Conservation (phyloP, 2,113 vertebrate species). For the Globicephala melas region DNA sequence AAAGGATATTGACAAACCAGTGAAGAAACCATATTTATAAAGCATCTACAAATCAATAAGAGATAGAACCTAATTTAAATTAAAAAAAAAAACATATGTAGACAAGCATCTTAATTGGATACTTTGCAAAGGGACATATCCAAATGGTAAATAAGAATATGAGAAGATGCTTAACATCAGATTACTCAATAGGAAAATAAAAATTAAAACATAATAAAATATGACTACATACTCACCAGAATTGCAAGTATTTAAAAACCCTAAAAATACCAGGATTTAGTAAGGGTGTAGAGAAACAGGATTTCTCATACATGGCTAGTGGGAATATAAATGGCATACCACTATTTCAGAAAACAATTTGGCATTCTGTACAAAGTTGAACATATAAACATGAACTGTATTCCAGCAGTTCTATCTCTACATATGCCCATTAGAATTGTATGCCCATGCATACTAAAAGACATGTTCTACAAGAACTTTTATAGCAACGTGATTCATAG, state of each 20-base stretch:
- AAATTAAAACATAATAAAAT: neutral
- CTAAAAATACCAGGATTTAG: neutral
- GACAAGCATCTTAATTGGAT: neutral
- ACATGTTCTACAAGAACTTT: neutral
- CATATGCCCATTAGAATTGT: neutral
- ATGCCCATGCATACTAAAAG: neutral
- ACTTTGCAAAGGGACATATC: neutral
- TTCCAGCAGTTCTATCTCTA: neutral
- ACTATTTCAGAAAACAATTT: neutral
- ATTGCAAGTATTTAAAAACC: neutral
- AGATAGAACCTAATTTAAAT: neutral
- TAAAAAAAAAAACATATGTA: neutral
- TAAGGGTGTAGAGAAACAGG: neutral
- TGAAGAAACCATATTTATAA: neutral
- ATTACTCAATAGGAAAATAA: neutral
- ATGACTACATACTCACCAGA: neutral
- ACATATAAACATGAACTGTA: neutral
- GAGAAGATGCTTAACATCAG: neutral
- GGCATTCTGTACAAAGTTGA: neutral
- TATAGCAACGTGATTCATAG: neutral
- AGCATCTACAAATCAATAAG: neutral
- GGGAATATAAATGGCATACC: neutral
- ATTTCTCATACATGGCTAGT: neutral
- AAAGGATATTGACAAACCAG: neutral
- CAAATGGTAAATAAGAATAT: neutral